Percentiles rank a stretch among this genome's conserved stretches.
phyloP scores from a whole-genome alignment of 2,113 vertebrate species.

The Climacteris rufus region DNA sequence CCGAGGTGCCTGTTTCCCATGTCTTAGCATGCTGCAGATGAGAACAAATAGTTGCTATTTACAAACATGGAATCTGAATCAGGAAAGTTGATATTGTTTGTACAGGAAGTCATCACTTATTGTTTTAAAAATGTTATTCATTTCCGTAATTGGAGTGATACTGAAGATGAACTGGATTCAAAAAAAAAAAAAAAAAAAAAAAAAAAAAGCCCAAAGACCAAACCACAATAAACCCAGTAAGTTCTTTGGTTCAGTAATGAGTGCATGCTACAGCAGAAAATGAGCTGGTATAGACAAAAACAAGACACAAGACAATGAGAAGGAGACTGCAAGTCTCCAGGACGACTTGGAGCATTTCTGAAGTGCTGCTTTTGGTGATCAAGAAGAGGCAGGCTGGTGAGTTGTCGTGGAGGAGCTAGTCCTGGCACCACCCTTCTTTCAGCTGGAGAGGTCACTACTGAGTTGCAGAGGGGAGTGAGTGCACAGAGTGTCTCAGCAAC shows the following conservation, averaged over 20 bases:
- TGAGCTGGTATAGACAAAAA: neutral
- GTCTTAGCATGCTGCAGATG: conserved; percentile 35
- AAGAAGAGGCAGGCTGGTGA: neutral
- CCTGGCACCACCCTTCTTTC: conserved; percentile 16
- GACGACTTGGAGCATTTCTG: neutral
- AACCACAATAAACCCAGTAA: neutral
- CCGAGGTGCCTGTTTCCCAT: conserved; percentile 52
- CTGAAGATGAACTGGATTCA: conserved; percentile 26
- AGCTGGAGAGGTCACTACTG: conserved; percentile 52
- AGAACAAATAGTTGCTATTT: conserved; percentile 64
- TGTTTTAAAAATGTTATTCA: conserved; percentile 54
- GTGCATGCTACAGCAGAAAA: neutral
- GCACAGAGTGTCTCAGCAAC: neutral
- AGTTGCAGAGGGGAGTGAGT: neutral
- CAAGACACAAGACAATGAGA: neutral
- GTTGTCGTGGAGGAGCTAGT: neutral
- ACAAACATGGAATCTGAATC: conserved; percentile 27
- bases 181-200: neutral
- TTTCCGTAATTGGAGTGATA: conserved; percentile 52
- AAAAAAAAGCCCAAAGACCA: neutral
- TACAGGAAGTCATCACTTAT: conserved; percentile 59
- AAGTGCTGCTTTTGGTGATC: neutral
- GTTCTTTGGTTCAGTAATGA: neutral
- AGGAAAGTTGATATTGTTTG: conserved; percentile 58
- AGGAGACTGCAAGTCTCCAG: neutral